Evolutionary conservation across 2,797 vertebrate genomes (phyloP).

Genomic region (Trematomus bernacchii): DNA sequence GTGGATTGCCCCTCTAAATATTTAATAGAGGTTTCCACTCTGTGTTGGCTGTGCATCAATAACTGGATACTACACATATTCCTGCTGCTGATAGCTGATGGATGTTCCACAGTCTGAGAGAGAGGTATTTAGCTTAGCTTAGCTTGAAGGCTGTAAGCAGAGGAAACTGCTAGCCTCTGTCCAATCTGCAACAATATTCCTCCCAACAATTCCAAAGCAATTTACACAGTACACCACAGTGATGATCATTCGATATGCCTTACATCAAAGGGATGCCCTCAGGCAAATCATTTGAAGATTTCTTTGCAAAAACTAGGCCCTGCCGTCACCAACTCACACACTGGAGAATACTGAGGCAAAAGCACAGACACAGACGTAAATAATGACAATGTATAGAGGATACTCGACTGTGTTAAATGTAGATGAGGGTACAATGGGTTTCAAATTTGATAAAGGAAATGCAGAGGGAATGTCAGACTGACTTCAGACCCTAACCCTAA

Average conservation of each 20-base stretch:
- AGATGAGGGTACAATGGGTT: neutral
- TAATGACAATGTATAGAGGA: neutral
- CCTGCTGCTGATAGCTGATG: neutral
- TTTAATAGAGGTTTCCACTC: neutral
- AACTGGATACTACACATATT: neutral
- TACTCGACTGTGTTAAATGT: constrained; percentile 13
- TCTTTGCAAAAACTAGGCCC: neutral
- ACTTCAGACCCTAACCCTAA: constrained; percentile 6
- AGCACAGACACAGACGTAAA: neutral
- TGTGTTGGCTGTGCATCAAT: neutral
- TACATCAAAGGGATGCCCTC: constrained; percentile 27
- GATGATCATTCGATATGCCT: constrained; percentile 21
- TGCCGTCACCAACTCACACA: neutral
- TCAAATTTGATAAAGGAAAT: neutral
- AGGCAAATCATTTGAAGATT: constrained; percentile 12
- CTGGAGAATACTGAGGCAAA: neutral
- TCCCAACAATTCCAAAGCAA: constrained; percentile 10
- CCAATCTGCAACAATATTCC: constrained; percentile 22
- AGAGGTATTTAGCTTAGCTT: neutral
- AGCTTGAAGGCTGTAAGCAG: constrained; percentile 5
- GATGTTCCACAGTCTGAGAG: neutral
- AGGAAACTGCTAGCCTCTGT: constrained; percentile 15
- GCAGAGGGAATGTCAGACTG: neutral
- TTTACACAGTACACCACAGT: constrained; percentile 11
- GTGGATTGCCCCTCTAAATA: constrained; percentile 1